Evolutionary conservation across 2,113 vertebrate species (phyloP).

Genomic region (Phylloscopus whistleri): DNA sequence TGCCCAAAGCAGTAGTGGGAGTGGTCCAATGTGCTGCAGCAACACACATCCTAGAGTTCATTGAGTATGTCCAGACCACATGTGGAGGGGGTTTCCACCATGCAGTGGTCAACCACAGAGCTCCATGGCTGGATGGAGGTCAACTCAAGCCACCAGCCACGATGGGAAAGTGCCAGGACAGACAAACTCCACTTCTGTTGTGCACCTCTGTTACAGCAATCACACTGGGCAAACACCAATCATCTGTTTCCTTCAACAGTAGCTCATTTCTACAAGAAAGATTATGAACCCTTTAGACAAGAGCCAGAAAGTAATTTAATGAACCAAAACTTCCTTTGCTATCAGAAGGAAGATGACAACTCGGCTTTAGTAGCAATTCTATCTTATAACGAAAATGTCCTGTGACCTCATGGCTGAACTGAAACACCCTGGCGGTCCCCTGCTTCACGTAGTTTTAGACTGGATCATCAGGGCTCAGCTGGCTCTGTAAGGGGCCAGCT

Average conservation of each 20-base stretch:
- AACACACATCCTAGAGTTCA: not conserved
- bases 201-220: not conserved
- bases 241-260: not conserved
- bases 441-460: rapidly evolving
- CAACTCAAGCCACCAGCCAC: not conserved
- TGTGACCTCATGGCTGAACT: not conserved
- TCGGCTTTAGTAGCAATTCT: not conserved
- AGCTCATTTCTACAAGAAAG: not conserved
- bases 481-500: not conserved
- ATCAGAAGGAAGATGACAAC: not conserved
- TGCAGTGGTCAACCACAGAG: not conserved
- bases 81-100: rapidly evolving
- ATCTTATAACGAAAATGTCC: not conserved
- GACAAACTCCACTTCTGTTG: not conserved
- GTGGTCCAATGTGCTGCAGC: not conserved
- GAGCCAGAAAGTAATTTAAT: not conserved
- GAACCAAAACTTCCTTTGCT: not conserved
- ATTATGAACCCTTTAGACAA: not conserved
- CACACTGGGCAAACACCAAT: not conserved
- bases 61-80: rapidly evolving
- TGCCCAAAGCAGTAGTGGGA: not conserved
- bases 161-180: not conserved
- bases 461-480: not conserved
- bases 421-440: not conserved
- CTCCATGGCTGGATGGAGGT: not conserved